Base-by-base conservation (phyloP, 2,797 vertebrate genomes). In the Pterois miles region DNA sequence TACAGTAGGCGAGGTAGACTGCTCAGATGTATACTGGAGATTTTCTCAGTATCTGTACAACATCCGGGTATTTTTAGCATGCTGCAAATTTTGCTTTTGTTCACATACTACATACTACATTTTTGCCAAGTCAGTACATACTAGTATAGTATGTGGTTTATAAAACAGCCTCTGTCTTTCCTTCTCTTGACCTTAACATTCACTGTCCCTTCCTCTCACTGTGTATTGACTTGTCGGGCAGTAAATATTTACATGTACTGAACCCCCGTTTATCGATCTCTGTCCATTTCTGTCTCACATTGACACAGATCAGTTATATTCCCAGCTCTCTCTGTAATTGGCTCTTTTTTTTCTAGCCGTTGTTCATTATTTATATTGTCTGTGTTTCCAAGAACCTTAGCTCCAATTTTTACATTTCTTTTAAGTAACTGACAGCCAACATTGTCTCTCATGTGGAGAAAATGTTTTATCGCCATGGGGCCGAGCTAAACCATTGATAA, bases 211-310 rank as follows among this genome's bases (percentile, higher is more conserved):
- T 46, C 57, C 27, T 66, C 67, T 67, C 65, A 58, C 66, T 60
- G 77, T 60, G 77, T 81, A 89, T 90, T 83, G 90, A 94, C 91
- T n/a, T 59, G 82, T 64, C 50, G 60, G 20, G 50, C 82, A 81
- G 86, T 91, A 83, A 90, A 93, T 89, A 92, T 92, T 82, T 84
- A 82, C 82, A 79, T 86, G 86, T 70, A 46, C 83, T 82, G 77
- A 89, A 90, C 80, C 79, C 59, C 57, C 56, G 74, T 53, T 59
- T 22, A 89, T 89, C 72, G 73, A 79, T 86, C 78, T 67, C 59
- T 27, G 71, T 76, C 81, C 76, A 68, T 78, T 63, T 85, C 81
- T 79, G 78, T 74, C 76, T 83, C 64, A 57, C 69, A 62, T 22
- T 71, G 83, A 81, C 50, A 22, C 57, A 64, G 84, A 91, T 92